Conservation (phyloP, 2,113 vertebrate genomes). For the Willisornis vidua region DNA sequence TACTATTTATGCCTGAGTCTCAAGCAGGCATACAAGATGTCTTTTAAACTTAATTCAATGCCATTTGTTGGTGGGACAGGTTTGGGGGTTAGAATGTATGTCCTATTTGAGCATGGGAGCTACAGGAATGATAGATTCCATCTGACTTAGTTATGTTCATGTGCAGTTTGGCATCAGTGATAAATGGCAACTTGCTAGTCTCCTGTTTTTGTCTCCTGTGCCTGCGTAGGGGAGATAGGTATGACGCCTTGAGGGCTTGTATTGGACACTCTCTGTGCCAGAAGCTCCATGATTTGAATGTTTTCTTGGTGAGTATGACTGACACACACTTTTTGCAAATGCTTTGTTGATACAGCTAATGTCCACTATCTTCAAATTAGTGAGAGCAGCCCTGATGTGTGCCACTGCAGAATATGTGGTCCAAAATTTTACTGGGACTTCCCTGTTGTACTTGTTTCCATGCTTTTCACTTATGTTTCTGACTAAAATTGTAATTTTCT, state of each 20-base stretch:
- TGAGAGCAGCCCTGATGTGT: background rate
- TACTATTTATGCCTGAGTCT: background rate
- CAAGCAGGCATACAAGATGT: background rate
- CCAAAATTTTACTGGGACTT: background rate
- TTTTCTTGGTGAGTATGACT: constrained; percentile 89
- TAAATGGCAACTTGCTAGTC: background rate
- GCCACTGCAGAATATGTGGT: background rate
- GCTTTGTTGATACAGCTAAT: background rate
- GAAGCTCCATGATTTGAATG: constrained; percentile 87
- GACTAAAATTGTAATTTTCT: background rate
- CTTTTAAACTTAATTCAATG: background rate
- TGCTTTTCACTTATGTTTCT: background rate
- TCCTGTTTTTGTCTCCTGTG: background rate
- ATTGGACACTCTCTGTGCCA: constrained; percentile 88
- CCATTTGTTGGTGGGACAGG: background rate
- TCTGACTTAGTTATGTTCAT: background rate
- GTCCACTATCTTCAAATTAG: background rate
- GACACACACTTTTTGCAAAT: background rate
- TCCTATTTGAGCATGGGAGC: background rate
- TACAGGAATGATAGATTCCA: background rate
- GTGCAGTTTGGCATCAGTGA: background rate
- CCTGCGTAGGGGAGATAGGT: constrained; percentile 85
- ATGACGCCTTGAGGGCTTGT: constrained; percentile 92
- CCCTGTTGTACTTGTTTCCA: background rate
- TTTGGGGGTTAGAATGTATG: background rate